Evolutionary conservation across 1,140 invertebrate genomes (phyloP), one percentile per base, ranked within the genome.

Genomic region (Drosophila pruinosa): DNA sequence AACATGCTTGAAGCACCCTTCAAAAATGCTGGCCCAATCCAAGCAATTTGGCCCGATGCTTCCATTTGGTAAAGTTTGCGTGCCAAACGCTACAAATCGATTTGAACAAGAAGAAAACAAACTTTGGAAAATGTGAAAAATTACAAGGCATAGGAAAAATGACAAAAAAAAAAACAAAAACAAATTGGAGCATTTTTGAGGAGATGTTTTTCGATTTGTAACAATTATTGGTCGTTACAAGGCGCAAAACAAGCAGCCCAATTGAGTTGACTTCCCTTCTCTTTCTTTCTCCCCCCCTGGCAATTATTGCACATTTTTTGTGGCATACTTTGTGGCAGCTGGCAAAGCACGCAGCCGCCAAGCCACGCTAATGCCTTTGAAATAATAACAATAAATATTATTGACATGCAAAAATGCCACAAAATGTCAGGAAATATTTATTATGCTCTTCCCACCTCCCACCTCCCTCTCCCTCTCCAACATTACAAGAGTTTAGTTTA

Each of bases 71-170:
- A 38, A 48, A 19, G 52, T 50, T 54, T 58, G 77, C 77, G 77
- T 80, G 77, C 72, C 53, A 19, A 80, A 72, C 72, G 72, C 72
- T 39, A 75, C 62, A 70, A 80, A 72, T 72, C 77, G 77, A 80
- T 80, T 80, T 80, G 53, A 34, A 34, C 34, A 4, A 26, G 28
- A 36, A 48, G 2, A 24, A 54, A 21, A 31, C 12, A 28, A 70
- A 45, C 21, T 62, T 54, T 53, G 28, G 39, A 17, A 57, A 78
- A 74, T 75, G 54, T 65, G 54, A 79, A 79, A 79, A 78, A 79
- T 65, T 71, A 71, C 59, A 52, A 47, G 19, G 41, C 43, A 68
- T 45, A 52, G 74, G 24, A 64, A 41, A 47, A 48, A 53, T 58
- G 38, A 63, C 57, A 76, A 38, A 7, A 53, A 39, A 3, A 12